A percentile compares a stretch with the other conserved stretches of the same genome.
These are phyloP conservation scores for Patella vulgata DNA, from an alignment of 1,140 invertebrate genomes.

Conservation along the genomic window DNA sequence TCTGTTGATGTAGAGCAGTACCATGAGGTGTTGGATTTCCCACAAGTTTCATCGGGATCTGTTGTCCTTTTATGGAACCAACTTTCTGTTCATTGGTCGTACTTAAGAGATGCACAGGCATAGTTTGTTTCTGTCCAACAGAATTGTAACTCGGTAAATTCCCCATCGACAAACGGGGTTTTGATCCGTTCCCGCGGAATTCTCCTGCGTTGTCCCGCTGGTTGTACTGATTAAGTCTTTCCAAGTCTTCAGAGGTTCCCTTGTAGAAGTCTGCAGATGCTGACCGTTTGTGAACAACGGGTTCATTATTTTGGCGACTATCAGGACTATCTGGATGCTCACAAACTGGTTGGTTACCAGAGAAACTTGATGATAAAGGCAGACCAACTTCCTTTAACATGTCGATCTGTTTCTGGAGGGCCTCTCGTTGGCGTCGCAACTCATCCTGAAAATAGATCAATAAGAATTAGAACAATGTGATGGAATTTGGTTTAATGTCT, in stretches of 20 bases:
- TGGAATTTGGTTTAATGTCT: too few relatives aligned
- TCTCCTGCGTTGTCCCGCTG: neutral
- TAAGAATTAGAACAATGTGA: neutral
- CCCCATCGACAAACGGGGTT: constrained; percentile 28
- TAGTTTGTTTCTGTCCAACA: constrained; percentile 35
- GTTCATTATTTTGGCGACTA: constrained; percentile 15
- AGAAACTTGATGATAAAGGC: constrained; percentile 8
- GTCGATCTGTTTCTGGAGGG: constrained; percentile 53
- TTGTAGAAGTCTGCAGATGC: constrained; percentile 52
- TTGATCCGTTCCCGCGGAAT: constrained; percentile 17
- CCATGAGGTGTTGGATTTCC: constrained; percentile 7
- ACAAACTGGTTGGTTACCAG: neutral
- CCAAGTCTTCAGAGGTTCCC: constrained; percentile 10
- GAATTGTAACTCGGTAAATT: constrained; percentile 23
- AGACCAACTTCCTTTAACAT: constrained; percentile 43
- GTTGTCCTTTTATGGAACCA: constrained; percentile 51
- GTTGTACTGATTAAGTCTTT: constrained; percentile 6
- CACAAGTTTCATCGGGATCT: constrained; percentile 42
- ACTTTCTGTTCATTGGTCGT: constrained; percentile 85
- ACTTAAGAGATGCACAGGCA: constrained; percentile 77
- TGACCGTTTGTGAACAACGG: constrained; percentile 43
- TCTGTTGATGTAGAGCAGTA: constrained; percentile 1
- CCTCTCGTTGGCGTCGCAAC: constrained; percentile 43
- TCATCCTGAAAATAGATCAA: constrained; percentile 32
- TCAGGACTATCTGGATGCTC: neutral